Conservation (phyloP, 2,797 vertebrate species). For the Eleutherodactylus coqui region DNA sequence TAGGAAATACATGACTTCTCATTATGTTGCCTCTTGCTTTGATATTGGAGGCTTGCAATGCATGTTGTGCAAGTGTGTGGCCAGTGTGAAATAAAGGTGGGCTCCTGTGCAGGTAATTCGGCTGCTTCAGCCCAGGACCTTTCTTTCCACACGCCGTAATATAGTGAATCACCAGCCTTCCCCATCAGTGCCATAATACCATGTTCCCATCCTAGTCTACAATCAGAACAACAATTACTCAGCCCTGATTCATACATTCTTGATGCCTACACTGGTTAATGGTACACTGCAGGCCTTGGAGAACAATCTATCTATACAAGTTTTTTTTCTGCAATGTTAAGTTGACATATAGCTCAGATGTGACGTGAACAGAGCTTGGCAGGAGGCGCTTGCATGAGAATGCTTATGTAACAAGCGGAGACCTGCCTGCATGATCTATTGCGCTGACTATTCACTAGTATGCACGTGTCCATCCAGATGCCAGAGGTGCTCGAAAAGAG, state of each 20-base stretch:
- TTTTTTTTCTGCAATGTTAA: not conserved
- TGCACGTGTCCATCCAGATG: not conserved
- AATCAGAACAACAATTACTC: not conserved
- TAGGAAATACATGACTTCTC: too few species aligned
- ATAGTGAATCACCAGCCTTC: not conserved
- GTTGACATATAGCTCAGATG: not conserved
- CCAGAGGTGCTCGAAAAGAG: too few species aligned
- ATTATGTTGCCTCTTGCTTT: too few species aligned
- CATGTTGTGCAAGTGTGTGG: not conserved
- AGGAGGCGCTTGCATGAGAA: not conserved
- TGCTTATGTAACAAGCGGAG: not conserved
- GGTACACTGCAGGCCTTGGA: not conserved
- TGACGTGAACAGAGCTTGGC: too few species aligned
- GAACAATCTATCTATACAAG: not conserved
- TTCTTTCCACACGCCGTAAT: not conserved
- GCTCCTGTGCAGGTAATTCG: too few species aligned
- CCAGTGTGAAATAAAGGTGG: too few species aligned
- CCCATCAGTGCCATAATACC: not conserved
- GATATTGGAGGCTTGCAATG: too few species aligned
- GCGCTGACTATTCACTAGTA: not conserved
- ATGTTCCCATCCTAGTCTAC: not conserved
- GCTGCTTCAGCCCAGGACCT: not conserved
- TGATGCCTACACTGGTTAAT: not conserved
- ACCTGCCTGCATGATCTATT: not conserved
- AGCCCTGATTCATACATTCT: conserved; percentile 4